These are phyloP conservation scores for Heterochromis multidens DNA, from an alignment of 2,113 vertebrate species.

Conservation along the genomic window DNA sequence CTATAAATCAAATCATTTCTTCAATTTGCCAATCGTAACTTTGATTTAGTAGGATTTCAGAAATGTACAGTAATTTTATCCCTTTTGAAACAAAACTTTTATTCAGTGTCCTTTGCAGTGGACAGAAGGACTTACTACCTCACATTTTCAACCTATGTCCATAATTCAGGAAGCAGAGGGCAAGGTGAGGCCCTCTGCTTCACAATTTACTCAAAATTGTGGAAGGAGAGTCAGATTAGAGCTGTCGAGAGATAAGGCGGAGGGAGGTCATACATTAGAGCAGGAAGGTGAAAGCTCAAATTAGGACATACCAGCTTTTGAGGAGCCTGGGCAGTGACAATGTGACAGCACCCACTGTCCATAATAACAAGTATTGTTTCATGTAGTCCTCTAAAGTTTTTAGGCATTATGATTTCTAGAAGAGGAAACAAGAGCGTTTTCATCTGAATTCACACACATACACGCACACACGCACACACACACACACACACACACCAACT, in stretches of 20 bases:
- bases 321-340: not conserved
- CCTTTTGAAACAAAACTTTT: not conserved
- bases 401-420: not conserved
- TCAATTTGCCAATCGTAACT: not conserved
- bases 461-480: not conserved
- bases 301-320: not conserved
- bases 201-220: not conserved
- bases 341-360: not conserved
- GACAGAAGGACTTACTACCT: not conserved
- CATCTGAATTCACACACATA: not conserved
- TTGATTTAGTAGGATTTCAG: not conserved
- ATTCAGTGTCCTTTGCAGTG: not conserved
- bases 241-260: not conserved
- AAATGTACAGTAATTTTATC: not conserved
- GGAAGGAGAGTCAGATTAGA: not conserved
- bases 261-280: not conserved
- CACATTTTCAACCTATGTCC: not conserved
- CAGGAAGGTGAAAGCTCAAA: not conserved
- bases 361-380: not conserved
- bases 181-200: not conserved
- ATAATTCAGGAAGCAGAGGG: not conserved
- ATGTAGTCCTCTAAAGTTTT: not conserved
- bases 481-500: too few relatives aligned
- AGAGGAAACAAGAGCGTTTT: too few relatives aligned
- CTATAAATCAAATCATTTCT: not conserved